Percentiles rank a stretch among this genome's conserved stretches.
These are phyloP conservation scores for Rachycentron canadum DNA, from an alignment of 2,797 vertebrate species.

Conservation along the genomic window DNA sequence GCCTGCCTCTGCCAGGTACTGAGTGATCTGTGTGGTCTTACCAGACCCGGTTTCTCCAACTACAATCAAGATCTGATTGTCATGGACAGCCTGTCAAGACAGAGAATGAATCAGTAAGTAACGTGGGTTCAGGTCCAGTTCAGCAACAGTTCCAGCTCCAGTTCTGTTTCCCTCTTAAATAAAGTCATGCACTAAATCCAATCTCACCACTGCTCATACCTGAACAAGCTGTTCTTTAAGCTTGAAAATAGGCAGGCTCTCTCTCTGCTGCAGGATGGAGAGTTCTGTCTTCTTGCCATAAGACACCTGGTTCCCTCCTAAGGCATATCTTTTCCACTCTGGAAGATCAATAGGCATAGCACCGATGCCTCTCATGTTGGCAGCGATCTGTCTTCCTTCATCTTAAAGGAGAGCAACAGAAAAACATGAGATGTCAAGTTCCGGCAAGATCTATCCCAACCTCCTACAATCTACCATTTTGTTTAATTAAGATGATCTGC, in stretches of 20 bases:
- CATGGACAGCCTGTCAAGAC: constrained; percentile 92
- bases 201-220: constrained; percentile 74
- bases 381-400: constrained; percentile 95
- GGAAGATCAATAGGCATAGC: constrained; percentile 95
- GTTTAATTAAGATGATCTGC: constrained; percentile 52
- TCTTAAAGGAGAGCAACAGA: constrained; percentile 71
- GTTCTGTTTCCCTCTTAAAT: too few species aligned
- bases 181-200: background rate
- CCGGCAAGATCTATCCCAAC: background rate
- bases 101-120: background rate
- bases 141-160: too few species aligned
- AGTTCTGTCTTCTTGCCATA: constrained; percentile 94
- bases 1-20: constrained; percentile 97
- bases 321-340: constrained; percentile 94
- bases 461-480: constrained; percentile 18
- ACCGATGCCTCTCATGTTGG: constrained; percentile 95
- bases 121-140: background rate
- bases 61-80: constrained; percentile 99
- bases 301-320: constrained; percentile 94
- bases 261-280: constrained; percentile 94
- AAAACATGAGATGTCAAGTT: background rate
- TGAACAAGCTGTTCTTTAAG: constrained; percentile 94
- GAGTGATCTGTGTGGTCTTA: constrained; percentile 98
- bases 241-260: constrained; percentile 93
- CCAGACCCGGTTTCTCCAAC: constrained; percentile 99